Conservation (phyloP, 2,797 vertebrate species). For the Mionectes olivaceus region DNA sequence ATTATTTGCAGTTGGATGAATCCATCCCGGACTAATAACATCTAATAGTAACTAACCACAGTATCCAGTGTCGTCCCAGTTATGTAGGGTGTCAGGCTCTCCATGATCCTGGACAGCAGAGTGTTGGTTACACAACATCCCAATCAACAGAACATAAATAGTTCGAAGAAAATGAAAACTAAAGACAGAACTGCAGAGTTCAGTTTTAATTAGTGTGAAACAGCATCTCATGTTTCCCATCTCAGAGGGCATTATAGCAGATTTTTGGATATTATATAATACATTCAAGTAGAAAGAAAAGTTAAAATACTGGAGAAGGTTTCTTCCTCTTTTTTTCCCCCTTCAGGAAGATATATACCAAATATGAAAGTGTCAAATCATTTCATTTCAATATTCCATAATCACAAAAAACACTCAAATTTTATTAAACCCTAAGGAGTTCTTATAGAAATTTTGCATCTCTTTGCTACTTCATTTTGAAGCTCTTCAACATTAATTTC, state of each 20-base stretch:
- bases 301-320: background rate
- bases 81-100: background rate
- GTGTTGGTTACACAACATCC: background rate
- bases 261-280: background rate
- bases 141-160: background rate
- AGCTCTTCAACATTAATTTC: background rate
- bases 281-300: background rate
- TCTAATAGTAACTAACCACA: background rate
- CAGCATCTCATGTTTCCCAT: background rate
- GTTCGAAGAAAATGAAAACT: background rate
- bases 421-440: background rate
- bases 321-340: background rate
- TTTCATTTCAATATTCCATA: background rate
- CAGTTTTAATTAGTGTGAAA: constrained; percentile 19
- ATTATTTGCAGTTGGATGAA: background rate
- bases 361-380: background rate
- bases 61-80: background rate
- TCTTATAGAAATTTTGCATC: background rate
- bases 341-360: background rate
- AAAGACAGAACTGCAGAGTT: background rate
- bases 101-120: background rate
- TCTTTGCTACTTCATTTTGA: background rate
- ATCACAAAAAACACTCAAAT: background rate
- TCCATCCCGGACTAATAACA: background rate
- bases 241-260: background rate